A percentile compares a stretch with the other conserved stretches of the same genome.
phyloP scores from a whole-genome alignment of 2,888 invertebrate species.

The Eupelmus urozonus region DNA sequence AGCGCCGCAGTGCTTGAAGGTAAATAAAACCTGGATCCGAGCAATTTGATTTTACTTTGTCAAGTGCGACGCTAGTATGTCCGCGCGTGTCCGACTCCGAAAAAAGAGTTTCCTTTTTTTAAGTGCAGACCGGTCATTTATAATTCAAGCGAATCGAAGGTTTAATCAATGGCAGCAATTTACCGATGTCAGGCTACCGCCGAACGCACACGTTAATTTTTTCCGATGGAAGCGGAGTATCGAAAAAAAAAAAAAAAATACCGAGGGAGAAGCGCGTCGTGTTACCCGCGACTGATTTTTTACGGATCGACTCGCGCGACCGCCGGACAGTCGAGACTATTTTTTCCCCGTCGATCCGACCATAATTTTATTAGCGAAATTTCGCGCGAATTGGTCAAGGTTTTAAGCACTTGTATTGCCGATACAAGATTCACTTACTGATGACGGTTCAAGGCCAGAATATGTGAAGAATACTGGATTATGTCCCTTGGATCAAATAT shows the following conservation, averaged over 20 bases:
- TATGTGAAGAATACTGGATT: no score
- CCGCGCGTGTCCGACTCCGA: conserved; percentile 12
- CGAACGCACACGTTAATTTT: conserved; percentile 54
- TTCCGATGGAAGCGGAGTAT: conserved; percentile 38
- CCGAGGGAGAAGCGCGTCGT: conserved; percentile 3
- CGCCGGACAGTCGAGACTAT: conserved; percentile 8
- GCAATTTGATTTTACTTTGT: conserved; percentile 55
- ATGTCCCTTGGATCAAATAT: no score
- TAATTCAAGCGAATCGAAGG: conserved; percentile 55
- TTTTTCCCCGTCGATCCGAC: conserved; percentile 38
- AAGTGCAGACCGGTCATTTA: conserved; percentile 53
- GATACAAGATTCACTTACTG: no score
- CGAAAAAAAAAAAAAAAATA: conserved; percentile 36
- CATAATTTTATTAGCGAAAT: conserved; percentile 43
- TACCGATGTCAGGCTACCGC: conserved; percentile 51
- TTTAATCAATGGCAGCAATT: conserved; percentile 59
- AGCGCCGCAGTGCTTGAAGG: conserved; percentile 18
- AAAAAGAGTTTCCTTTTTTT: conserved; percentile 49
- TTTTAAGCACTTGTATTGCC: conserved; percentile 8
- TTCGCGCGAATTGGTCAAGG: conserved; percentile 1
- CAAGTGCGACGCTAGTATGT: conserved; percentile 32
- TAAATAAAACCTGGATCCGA: conserved; percentile 43
- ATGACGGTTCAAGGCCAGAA: no score
- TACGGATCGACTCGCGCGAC: conserved; percentile 20
- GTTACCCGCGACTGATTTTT: conserved; percentile 48